Evolutionary conservation across 2,113 vertebrate species (phyloP).

Genomic region (Nestor notabilis): DNA sequence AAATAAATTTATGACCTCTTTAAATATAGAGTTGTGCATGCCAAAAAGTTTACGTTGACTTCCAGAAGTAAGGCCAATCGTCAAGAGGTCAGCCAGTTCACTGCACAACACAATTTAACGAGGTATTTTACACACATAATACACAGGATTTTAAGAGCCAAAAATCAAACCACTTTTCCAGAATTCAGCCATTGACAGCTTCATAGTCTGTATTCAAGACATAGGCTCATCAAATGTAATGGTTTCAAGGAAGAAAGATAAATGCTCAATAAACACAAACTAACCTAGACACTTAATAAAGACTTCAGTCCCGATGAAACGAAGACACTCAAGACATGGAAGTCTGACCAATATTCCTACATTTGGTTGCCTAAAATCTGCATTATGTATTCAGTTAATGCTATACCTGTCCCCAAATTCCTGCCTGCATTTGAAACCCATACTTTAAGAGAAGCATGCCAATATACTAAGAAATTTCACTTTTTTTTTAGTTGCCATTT

Average conservation of each 20-base stretch:
- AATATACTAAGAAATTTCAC: not conserved
- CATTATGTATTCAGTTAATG: not conserved
- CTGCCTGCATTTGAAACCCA: not conserved
- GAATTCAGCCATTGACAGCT: not conserved
- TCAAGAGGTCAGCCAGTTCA: not conserved
- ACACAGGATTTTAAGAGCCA: not conserved
- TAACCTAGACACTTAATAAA: not conserved
- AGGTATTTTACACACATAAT: not conserved
- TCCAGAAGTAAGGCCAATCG: not conserved
- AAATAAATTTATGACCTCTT: not conserved
- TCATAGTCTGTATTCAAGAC: not conserved
- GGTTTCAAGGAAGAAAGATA: not conserved
- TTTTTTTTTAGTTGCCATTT: not conserved
- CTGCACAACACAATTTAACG: not conserved
- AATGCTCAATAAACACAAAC: not conserved
- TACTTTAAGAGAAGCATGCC: not conserved
- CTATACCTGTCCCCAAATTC: not conserved
- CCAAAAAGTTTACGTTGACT: not conserved
- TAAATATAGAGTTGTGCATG: accelerated
- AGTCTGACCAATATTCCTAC: not conserved
- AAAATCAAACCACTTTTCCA: not conserved
- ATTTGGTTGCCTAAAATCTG: not conserved
- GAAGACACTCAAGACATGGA: not conserved
- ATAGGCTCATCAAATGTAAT: accelerated
- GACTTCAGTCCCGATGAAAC: not conserved